Evolutionary conservation across 2,113 vertebrate genomes (phyloP).

Genomic region (Myiopsitta monachus): DNA sequence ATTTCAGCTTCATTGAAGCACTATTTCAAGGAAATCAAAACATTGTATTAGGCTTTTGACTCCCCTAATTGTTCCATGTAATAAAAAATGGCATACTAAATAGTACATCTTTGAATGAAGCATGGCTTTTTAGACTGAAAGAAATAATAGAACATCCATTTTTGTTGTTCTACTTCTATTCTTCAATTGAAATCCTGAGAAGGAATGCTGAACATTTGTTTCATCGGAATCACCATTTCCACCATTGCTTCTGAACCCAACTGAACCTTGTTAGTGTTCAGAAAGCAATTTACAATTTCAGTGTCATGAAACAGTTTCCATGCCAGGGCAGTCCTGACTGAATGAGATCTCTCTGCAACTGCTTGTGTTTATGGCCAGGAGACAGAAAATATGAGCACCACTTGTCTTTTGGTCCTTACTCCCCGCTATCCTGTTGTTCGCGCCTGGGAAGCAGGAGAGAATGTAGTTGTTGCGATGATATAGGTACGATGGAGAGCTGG

Average conservation of each 20-base stretch:
- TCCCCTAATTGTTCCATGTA: conserved; percentile 21
- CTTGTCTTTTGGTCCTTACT: background rate
- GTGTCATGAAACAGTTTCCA: background rate
- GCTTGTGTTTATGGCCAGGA: background rate
- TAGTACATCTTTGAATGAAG: background rate
- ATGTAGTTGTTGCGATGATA: background rate
- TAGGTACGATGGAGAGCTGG: background rate
- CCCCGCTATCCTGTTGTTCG: background rate
- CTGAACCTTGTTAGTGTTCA: background rate
- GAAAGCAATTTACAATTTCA: background rate
- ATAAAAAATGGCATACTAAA: conserved; percentile 14
- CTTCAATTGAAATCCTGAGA: background rate
- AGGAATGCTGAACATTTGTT: background rate
- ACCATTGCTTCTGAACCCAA: background rate
- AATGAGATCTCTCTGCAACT: background rate
- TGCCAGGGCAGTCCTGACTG: background rate
- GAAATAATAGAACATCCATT: background rate
- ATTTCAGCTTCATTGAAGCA: background rate
- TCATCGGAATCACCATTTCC: background rate
- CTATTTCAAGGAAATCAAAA: conserved; percentile 53
- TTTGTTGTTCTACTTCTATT: background rate
- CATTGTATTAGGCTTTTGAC: background rate
- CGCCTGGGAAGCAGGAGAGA: background rate
- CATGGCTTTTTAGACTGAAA: background rate
- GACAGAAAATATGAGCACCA: background rate